Conservation (phyloP, 1,140 invertebrate species). For the Eupeodes corollae region DNA sequence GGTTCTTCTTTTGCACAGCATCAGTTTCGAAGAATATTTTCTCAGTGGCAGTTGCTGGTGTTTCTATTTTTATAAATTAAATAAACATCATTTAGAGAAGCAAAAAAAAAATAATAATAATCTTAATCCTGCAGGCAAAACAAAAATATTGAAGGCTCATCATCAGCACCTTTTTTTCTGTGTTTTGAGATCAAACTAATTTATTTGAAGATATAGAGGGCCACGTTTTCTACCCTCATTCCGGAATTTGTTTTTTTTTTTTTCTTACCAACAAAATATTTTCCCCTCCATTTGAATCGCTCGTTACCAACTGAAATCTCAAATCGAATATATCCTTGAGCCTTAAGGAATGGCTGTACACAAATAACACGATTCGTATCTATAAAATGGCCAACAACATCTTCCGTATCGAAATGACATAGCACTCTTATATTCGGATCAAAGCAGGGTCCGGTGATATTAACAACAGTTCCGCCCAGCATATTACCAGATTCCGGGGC, state of each 20-base stretch:
- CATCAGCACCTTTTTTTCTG: too few relatives aligned
- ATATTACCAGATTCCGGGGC: slow-evolving; percentile 91
- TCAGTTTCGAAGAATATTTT: slow-evolving; percentile 70
- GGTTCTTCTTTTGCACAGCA: slow-evolving; percentile 57
- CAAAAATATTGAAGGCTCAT: too few relatives aligned
- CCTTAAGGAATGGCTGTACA: slow-evolving; percentile 76
- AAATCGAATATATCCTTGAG: slow-evolving; percentile 82
- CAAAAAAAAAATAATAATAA: neutral
- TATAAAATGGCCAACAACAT: slow-evolving; percentile 60
- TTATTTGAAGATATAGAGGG: too few relatives aligned
- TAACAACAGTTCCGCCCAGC: slow-evolving; percentile 87
- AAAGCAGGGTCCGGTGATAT: slow-evolving; percentile 90
- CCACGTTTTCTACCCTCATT: too few relatives aligned
- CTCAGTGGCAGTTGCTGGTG: slow-evolving; percentile 70
- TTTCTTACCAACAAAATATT: slow-evolving; percentile 75
- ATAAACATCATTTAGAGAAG: too few relatives aligned
- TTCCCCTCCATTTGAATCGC: slow-evolving; percentile 80
- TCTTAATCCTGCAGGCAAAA: too few relatives aligned
- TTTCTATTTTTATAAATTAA: slow-evolving; percentile 46
- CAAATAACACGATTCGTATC: slow-evolving; percentile 76
- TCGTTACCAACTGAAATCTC: slow-evolving; percentile 75
- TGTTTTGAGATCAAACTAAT: too few relatives aligned
- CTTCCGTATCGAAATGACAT: slow-evolving; percentile 70
- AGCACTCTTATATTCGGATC: slow-evolving; percentile 56
- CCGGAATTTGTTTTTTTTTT: neutral